phyloP scores from a whole-genome alignment of 1,140 invertebrate species.

The Heliconius himera region DNA sequence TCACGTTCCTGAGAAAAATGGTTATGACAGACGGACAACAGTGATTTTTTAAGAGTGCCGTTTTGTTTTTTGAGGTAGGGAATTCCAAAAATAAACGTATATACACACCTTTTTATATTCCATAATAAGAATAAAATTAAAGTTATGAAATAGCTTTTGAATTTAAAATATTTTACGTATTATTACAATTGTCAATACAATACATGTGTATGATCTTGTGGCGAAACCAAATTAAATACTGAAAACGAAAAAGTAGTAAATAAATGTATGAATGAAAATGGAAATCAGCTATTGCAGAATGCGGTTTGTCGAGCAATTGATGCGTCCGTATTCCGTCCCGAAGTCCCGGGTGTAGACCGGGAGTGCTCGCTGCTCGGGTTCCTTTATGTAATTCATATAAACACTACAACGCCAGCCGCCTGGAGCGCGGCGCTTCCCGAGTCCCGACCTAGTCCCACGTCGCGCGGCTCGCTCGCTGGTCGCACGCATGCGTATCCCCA shows the following conservation, averaged over 20 bases:
- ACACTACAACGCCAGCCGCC: constrained; percentile 17
- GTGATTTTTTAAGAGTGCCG: no score
- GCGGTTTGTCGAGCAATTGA: constrained; percentile 20
- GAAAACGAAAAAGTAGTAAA: no score
- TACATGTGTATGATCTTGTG: no score
- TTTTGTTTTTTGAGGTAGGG: no score
- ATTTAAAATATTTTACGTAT: no score
- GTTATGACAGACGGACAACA: no score
- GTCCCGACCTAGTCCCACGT: constrained; percentile 54
- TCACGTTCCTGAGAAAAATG: no score
- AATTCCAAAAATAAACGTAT: no score
- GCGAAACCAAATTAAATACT: neutral
- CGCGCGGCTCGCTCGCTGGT: constrained; percentile 48
- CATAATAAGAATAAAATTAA: no score
- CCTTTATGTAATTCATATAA: constrained; percentile 32
- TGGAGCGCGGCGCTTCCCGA: constrained; percentile 36
- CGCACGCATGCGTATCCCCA: constrained; percentile 63
- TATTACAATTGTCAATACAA: no score
- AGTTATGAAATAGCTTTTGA: no score
- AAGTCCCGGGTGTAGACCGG: constrained; percentile 19
- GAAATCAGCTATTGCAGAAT: neutral
- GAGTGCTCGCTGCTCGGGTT: constrained; percentile 33
- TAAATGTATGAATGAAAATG: neutral
- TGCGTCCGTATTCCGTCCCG: constrained; percentile 12
- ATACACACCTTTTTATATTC: no score